Base-by-base conservation (phyloP, 2,888 invertebrate genomes). In the Cerastis leucographa region DNA sequence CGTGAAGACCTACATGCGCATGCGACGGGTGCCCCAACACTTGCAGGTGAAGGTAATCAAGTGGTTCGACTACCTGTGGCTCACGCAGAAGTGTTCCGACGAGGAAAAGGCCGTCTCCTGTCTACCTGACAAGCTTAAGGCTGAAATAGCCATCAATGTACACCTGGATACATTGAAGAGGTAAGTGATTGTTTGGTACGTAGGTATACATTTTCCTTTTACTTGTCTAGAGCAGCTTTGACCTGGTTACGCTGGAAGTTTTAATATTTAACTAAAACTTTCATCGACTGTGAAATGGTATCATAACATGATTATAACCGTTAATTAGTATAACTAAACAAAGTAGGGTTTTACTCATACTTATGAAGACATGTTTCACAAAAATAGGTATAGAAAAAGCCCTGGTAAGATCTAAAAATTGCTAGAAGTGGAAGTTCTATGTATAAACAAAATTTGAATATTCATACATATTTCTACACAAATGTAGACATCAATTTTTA, bases 41-140 rank as follows among this genome's bases (percentile, higher is more conserved):
- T 97, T 99, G 81, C 99, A 99, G 96, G 98, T 99, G 92, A 99
- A 99, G 96, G 99, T 97, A 76, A 99, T 99, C 96, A 99, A 99
- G 96, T 99, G 99, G 99, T 99, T 99, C 97, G 99, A 99, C 97
- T 99, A 99, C 96, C 97, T 99, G 92, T 99, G 99, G 99, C 98
- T 99, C 92, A 99, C 99, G 88, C 99, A 99, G 97, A 99, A 99
- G 97, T 99, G 99, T 94, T 99, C 99, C 42, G 99, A 99, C 94
- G 99, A 99, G 95, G 99, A 99, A 95, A 98, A 98, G 95, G 99
- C 99, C 77, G 99, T 99, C 90, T 98, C 99, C 92, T 99, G 99
- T 97, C 97, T 99, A 92, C 99, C 99, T 96, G 99, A 99, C 97
- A 99, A 99, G 96, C 97, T 99, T 91, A 99, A 99, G 97, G 99